Percentiles rank a stretch among this genome's conserved stretches.
These are phyloP conservation scores for Synaphobranchus kaupii DNA, from an alignment of 2,797 vertebrate species.

Conservation along the genomic window DNA sequence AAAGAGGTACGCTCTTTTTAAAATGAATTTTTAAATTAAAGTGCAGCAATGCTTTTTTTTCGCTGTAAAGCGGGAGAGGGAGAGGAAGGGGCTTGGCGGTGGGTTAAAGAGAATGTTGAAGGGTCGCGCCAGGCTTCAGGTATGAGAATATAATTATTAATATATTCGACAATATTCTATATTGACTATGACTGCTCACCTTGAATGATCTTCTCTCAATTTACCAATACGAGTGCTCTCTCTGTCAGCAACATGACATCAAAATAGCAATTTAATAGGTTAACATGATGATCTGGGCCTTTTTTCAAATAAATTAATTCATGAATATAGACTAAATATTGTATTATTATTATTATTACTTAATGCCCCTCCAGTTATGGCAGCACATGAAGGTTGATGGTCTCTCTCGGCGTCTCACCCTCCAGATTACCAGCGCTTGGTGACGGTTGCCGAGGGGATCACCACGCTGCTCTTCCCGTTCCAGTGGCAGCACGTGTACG, in stretches of 20 bases:
- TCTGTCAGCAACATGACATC: background rate
- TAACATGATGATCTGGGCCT: too few relatives aligned
- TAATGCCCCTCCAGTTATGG: too few relatives aligned
- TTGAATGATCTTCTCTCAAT: background rate
- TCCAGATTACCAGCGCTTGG: constrained; percentile 93
- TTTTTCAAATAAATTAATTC: too few relatives aligned
- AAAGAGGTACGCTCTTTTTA: background rate
- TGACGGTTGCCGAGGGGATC: constrained; percentile 93
- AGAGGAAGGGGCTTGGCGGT: background rate
- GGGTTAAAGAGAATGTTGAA: background rate
- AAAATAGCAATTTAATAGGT: too few relatives aligned
- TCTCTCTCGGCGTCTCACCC: background rate
- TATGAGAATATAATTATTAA: constrained; percentile 26
- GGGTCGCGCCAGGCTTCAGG: constrained; percentile 17
- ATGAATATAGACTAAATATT: too few relatives aligned
- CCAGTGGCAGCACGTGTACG: constrained; percentile 97
- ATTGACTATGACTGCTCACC: background rate
- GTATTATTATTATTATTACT: too few relatives aligned
- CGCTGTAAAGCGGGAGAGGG: background rate
- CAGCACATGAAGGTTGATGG: too few relatives aligned
- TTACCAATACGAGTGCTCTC: background rate
- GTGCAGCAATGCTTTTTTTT: background rate
- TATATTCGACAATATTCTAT: too few relatives aligned
- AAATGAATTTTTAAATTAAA: background rate
- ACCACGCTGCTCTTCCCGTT: constrained; percentile 93